Conservation (phyloP, 2,888 invertebrate species). For the Brachylomia viminalis region DNA sequence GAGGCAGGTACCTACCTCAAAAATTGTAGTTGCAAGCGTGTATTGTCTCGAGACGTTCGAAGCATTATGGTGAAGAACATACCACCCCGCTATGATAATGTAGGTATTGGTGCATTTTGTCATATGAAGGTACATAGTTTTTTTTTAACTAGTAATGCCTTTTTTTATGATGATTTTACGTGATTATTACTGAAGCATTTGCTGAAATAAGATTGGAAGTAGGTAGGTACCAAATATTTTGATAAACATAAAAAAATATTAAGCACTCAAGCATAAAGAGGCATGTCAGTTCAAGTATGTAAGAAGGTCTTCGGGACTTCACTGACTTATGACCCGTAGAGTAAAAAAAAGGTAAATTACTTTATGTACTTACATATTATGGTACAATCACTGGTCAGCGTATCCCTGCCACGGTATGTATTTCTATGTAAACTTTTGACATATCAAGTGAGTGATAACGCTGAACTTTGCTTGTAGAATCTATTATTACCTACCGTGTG, state of each 20-base stretch:
- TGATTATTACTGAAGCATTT: not conserved
- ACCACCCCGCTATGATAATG: not conserved
- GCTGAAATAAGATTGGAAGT: not conserved
- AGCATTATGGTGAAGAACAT: not conserved
- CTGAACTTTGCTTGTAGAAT: not conserved
- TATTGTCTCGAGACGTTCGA: not conserved
- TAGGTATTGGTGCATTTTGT: not conserved
- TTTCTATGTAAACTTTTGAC: conserved; percentile 18
- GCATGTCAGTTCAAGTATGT: conserved; percentile 17
- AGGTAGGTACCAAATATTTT: not conserved
- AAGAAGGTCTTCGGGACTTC: conserved; percentile 23
- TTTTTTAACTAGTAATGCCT: not conserved
- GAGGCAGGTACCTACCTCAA: no score
- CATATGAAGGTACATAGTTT: not conserved
- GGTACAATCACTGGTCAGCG: conserved; percentile 10
- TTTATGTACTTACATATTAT: not conserved
- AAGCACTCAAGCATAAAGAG: conserved; percentile 9
- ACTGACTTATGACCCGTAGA: conserved; percentile 6
- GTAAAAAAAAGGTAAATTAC: conserved; percentile 19
- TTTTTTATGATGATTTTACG: not conserved
- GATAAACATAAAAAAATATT: not conserved
- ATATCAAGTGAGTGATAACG: conserved; percentile 22
- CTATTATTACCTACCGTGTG: no score
- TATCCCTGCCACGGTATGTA: not conserved
- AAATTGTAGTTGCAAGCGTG: not conserved